Conservation (phyloP, 2,888 invertebrate genomes). For the Phanerotoma sp. region DNA sequence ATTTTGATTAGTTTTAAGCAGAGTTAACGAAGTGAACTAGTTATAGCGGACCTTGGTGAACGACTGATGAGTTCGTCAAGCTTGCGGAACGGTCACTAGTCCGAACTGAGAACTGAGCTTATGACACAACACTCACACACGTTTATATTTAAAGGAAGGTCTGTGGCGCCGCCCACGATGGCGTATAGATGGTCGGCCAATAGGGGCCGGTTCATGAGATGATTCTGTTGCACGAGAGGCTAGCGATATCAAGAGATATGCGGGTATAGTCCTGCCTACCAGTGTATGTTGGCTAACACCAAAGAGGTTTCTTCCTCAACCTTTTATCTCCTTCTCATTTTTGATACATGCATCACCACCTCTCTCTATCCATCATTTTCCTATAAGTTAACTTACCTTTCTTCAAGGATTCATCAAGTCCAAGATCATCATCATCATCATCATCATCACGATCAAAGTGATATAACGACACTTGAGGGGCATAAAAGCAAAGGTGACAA, state of each 20-base stretch:
- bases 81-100: slow-evolving; percentile 30
- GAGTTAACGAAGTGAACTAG: slow-evolving; percentile 52
- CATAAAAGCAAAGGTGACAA: too few species aligned
- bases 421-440: background rate
- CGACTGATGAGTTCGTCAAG: slow-evolving; percentile 39
- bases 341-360: slow-evolving; percentile 11
- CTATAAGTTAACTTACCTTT: background rate
- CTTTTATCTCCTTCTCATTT: slow-evolving; percentile 2
- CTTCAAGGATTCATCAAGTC: background rate
- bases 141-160: slow-evolving; percentile 54
- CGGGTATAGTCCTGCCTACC: slow-evolving; percentile 43
- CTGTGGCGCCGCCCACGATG: slow-evolving; percentile 48
- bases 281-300: background rate
- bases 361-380: background rate
- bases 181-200: slow-evolving; percentile 41
- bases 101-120: slow-evolving; percentile 50
- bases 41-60: slow-evolving; percentile 46
- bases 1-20: slow-evolving; percentile 55
- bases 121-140: slow-evolving; percentile 53
- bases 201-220: slow-evolving; percentile 37
- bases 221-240: slow-evolving; percentile 28
- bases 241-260: slow-evolving; percentile 36
- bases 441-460: background rate
- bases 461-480: too few species aligned
- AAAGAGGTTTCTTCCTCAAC: background rate